phyloP scores from a whole-genome alignment of 1,140 invertebrate species.

The Amphibalanus amphitrite region DNA sequence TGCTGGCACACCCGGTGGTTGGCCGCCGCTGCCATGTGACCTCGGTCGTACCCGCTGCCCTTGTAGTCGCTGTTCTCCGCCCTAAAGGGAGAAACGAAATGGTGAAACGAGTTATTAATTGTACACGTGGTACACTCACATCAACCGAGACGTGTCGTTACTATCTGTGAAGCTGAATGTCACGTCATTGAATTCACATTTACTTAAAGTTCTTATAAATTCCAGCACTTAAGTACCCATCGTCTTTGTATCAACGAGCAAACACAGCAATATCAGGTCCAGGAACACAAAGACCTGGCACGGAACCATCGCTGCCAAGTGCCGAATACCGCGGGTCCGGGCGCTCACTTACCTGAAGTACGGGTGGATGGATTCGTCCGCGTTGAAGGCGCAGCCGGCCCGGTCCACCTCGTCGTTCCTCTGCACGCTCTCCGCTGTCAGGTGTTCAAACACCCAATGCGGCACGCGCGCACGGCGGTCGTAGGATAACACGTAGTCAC shows the following conservation, averaged over 20 bases:
- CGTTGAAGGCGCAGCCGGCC: conserved; percentile 63
- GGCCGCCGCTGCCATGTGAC: conserved; percentile 93
- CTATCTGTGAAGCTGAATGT: too few species aligned
- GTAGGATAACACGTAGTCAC: conserved; percentile 87
- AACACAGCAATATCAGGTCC: neutral
- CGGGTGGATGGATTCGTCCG: conserved; percentile 70
- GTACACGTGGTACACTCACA: too few species aligned
- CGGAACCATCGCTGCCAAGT: neutral
- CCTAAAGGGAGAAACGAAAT: too few species aligned
- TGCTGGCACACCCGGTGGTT: conserved; percentile 70
- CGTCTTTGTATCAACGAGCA: neutral
- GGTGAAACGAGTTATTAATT: too few species aligned
- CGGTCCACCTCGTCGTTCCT: conserved; percentile 53
- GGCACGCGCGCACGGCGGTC: conserved; percentile 72
- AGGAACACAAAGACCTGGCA: conserved; percentile 3
- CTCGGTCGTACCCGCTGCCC: conserved; percentile 80
- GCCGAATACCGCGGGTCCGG: conserved; percentile 3
- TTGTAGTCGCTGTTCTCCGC: conserved; percentile 80
- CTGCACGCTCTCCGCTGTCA: conserved; percentile 57
- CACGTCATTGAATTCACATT: too few species aligned
- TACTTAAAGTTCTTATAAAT: too few species aligned
- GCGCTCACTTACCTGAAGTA: conserved; percentile 54
- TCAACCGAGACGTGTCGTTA: too few species aligned
- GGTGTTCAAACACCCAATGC: conserved; percentile 94
- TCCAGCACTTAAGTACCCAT: too few species aligned